Percentiles rank a stretch among this genome's conserved stretches.
Evolutionary conservation across 2,888 invertebrate genomes (phyloP).

Genomic region (Allygus modestus): DNA sequence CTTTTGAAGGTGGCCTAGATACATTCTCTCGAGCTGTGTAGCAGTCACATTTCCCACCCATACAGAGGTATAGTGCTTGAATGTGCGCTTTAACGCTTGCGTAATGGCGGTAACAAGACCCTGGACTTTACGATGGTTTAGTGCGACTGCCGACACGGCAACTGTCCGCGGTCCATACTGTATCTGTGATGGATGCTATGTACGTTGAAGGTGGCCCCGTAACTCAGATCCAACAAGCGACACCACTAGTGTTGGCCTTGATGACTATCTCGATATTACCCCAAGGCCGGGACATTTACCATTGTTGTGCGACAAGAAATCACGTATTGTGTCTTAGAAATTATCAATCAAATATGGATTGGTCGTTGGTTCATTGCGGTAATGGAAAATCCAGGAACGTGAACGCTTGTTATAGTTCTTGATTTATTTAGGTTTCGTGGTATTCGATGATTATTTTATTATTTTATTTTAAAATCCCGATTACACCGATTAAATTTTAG

Average conservation of each 20-base stretch:
- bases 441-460: no score
- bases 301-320: not conserved
- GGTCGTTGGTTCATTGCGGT: no score
- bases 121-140: not conserved
- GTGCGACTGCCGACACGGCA: not conserved
- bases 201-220: not conserved
- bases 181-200: not conserved
- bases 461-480: no score
- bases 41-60: no score
- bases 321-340: not conserved
- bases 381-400: no score
- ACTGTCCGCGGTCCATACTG: not conserved
- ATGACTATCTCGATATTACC: conserved; percentile 2
- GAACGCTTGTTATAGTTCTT: no score
- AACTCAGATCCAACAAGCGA: not conserved
- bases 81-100: not conserved
- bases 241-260: conserved; percentile 8
- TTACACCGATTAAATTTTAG: no score
- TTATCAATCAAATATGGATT: no score
- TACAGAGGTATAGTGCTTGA: not conserved
- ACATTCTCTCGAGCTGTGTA: not conserved
- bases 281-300: not conserved
- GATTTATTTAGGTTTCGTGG: no score
- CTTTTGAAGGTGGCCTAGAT: no score
- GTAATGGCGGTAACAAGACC: not conserved